phyloP scores from a whole-genome alignment of 2,113 vertebrate genomes.

The Xyrauchen texanus region DNA sequence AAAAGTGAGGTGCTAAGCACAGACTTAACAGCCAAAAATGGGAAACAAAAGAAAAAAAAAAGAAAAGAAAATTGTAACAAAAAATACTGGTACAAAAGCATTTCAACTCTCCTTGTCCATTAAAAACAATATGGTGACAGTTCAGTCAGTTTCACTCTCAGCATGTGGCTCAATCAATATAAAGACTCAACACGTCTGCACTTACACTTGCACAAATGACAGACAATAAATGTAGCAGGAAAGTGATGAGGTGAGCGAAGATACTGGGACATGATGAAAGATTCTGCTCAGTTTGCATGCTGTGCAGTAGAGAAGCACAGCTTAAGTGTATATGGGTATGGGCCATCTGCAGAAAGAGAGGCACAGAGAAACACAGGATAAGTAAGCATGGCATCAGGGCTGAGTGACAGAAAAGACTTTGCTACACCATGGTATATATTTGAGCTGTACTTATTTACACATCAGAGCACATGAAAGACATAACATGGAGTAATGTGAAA shows the following conservation, averaged over 20 bases:
- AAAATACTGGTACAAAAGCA: constrained; percentile 61
- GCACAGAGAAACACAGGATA: too few relatives aligned
- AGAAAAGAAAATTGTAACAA: constrained; percentile 12
- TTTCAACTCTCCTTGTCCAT: constrained; percentile 29
- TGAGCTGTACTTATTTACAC: too few relatives aligned
- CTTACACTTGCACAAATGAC: constrained; percentile 21
- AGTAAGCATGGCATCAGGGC: too few relatives aligned
- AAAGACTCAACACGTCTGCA: constrained; percentile 35
- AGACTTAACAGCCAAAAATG: constrained; percentile 51
- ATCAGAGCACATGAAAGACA: too few relatives aligned
- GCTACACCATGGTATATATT: too few relatives aligned
- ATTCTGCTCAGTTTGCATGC: constrained; percentile 80
- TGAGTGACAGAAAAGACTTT: too few relatives aligned
- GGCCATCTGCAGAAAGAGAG: constrained; percentile 76
- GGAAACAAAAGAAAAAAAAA: constrained; percentile 45
- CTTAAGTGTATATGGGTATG: constrained; percentile 91
- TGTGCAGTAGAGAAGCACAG: constrained; percentile 93
- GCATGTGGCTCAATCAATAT: constrained; percentile 22
- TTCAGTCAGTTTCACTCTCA: constrained; percentile 39
- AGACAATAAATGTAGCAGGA: constrained; percentile 33
- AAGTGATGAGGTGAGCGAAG: constrained; percentile 9
- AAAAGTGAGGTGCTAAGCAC: constrained; percentile 56
- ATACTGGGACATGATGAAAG: not conserved
- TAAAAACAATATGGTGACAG: constrained; percentile 52
- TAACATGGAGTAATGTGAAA: too few relatives aligned